Percentiles rank a stretch among this genome's conserved stretches.
These are phyloP conservation scores for Philopotamus ludificatus DNA, from an alignment of 1,140 invertebrate species.

Conservation along the genomic window DNA sequence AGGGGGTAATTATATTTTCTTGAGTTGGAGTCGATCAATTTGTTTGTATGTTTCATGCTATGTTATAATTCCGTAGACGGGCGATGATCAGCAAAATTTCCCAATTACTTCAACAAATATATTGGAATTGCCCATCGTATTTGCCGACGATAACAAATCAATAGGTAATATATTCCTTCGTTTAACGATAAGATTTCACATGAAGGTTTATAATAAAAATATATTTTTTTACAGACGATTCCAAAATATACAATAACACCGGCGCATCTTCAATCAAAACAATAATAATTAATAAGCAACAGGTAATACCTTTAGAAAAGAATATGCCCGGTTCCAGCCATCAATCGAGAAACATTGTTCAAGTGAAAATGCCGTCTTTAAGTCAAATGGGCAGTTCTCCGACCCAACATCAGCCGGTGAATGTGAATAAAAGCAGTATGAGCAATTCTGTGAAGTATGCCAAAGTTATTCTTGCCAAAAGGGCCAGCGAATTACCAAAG, in stretches of 20 bases:
- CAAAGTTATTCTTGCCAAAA: slow-evolving; percentile 37
- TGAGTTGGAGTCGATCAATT: neutral
- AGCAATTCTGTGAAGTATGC: slow-evolving; percentile 32
- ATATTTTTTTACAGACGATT: slow-evolving; percentile 9
- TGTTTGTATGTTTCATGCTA: neutral
- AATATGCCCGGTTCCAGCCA: slow-evolving; percentile 12
- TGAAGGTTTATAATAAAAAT: neutral
- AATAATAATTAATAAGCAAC: slow-evolving; percentile 39
- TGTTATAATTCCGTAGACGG: neutral
- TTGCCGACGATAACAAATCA: slow-evolving; percentile 39
- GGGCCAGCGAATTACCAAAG: too few relatives aligned
- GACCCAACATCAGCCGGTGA: too few relatives aligned
- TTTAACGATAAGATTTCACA: neutral
- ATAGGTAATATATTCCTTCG: slow-evolving; percentile 19
- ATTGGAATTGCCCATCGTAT: slow-evolving; percentile 41
- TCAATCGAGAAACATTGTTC: slow-evolving; percentile 24
- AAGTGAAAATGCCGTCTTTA: slow-evolving; percentile 26
- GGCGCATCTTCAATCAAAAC: slow-evolving; percentile 27
- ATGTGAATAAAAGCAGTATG: slow-evolving; percentile 14
- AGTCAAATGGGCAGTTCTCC: slow-evolving; percentile 10
- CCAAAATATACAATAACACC: slow-evolving; percentile 4
- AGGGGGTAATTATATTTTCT: slow-evolving; percentile 9
- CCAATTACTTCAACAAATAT: slow-evolving; percentile 36
- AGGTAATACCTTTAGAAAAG: slow-evolving; percentile 10
- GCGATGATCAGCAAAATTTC: neutral